These are phyloP conservation scores for Danio aesculapii DNA, from an alignment of 2,797 vertebrate genomes.

Conservation along the genomic window DNA sequence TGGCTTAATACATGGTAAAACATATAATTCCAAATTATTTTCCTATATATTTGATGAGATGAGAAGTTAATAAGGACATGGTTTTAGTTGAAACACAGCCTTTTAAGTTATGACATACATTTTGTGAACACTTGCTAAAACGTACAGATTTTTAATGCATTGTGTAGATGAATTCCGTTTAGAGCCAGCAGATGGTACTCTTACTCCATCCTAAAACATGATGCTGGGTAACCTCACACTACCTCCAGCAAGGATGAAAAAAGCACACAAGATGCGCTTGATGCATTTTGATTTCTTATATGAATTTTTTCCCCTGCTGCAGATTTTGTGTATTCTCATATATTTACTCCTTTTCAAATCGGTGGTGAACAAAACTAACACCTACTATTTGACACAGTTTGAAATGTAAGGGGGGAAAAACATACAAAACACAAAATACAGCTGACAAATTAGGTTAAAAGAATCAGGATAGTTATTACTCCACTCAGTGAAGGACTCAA, in stretches of 20 bases:
- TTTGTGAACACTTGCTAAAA: no score
- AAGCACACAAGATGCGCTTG: background rate
- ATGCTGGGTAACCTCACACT: background rate
- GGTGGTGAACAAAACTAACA: background rate
- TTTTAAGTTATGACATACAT: no score
- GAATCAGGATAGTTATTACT: background rate
- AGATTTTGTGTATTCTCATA: background rate
- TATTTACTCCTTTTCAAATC: background rate
- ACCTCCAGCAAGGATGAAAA: background rate
- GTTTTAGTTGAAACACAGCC: no score
- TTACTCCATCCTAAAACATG: conserved; percentile 37
- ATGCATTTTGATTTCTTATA: background rate
- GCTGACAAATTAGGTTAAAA: background rate
- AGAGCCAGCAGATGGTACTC: conserved; percentile 52
- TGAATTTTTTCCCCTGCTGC: background rate
- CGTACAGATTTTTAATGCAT: no score
- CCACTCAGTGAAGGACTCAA: background rate
- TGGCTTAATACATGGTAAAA: no score
- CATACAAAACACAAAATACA: background rate
- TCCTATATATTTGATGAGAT: no score
- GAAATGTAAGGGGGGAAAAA: no score
- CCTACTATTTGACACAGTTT: background rate
- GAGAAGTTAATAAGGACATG: no score
- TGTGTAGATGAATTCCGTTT: background rate
- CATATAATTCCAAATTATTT: no score